Evolutionary conservation across 2,113 vertebrate species (phyloP), one percentile per base, ranked within the genome.

Genomic region (zebrafish (Danio rerio)): DNA sequence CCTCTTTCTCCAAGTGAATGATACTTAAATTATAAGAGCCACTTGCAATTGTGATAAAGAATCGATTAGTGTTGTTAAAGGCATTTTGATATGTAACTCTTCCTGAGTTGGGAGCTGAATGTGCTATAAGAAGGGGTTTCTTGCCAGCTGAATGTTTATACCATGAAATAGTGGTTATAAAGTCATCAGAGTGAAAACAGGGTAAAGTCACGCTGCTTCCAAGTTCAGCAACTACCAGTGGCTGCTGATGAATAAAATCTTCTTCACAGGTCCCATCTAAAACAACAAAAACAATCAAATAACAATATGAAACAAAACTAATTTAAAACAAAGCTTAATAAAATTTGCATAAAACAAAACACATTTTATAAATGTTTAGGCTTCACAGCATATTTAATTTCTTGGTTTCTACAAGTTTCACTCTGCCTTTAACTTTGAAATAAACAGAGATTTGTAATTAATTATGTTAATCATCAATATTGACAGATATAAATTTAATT

Each of bases 1-100:
- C 74, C 45, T 45, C 61, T 61, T 77, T 16, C 6, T 49, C n/a
- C 12, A 61, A 9, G 7, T 77, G 0, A 5, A 3, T 49, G 40
- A 77, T 77, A 10, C 10, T 77, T 43, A 77, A 49, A 77, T 58
- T 61, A 77, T 20, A 61, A 62, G n/a, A 61, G 18, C 4, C 58
- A 7, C 5, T 61, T 49, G 43, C 74, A 77, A 20, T 62, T 9
- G 5, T 45, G 16, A 77, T 21, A 16, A 6, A 3, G n/a, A 21
- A 76, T 50, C 4, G 7, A 77, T 77, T 45, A 16, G 0, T 9
- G 1, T 62, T 31, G 18, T 50, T 0, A 49, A 62, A 62, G 20
- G 0, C 56, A 62, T 62, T 77, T 61, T 21, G 8, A 77, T 61
- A 77, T 31, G n/a, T 62, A 1, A 52, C 6, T 1, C 40, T n/a